phyloP scores from a whole-genome alignment of 2,797 vertebrate species.

The Calcarius lapponicus region DNA sequence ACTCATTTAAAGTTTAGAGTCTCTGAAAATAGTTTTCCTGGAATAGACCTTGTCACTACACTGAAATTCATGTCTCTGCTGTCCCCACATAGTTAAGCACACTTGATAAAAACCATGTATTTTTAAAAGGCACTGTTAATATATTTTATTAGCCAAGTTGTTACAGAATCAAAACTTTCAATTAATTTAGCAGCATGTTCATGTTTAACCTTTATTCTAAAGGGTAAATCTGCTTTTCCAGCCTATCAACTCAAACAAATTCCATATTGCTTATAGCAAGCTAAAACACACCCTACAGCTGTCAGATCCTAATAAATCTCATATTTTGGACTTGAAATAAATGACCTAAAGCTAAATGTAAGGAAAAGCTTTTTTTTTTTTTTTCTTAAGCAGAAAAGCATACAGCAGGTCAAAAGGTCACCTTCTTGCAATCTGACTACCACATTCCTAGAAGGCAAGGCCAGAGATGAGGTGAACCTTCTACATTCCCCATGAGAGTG shows the following conservation, averaged over 20 bases:
- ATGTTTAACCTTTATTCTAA: background rate
- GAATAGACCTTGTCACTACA: background rate
- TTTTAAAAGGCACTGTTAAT: background rate
- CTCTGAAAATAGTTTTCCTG: conserved; percentile 2
- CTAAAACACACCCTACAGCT: conserved; percentile 48
- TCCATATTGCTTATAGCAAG: conserved; percentile 50
- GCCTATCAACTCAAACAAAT: conserved; percentile 16
- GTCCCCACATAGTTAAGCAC: background rate
- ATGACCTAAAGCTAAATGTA: conserved; percentile 32
- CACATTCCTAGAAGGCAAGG: conserved; percentile 47
- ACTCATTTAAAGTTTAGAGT: background rate
- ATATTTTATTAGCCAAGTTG: background rate
- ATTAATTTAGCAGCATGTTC: background rate
- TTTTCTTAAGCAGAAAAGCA: background rate
- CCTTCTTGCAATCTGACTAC: background rate
- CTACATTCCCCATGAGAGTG: background rate
- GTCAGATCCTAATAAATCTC: conserved; percentile 49
- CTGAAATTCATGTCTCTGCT: background rate
- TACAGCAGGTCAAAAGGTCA: conserved; percentile 47
- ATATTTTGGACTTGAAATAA: conserved; percentile 30
- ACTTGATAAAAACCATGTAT: background rate
- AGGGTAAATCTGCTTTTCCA: background rate
- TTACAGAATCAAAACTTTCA: background rate
- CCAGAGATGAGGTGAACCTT: background rate
- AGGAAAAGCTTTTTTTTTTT: background rate